Percentiles rank a stretch among this genome's conserved stretches.
Conservation (phyloP, 2,888 invertebrate genomes). For the Ectemnius continuus region DNA sequence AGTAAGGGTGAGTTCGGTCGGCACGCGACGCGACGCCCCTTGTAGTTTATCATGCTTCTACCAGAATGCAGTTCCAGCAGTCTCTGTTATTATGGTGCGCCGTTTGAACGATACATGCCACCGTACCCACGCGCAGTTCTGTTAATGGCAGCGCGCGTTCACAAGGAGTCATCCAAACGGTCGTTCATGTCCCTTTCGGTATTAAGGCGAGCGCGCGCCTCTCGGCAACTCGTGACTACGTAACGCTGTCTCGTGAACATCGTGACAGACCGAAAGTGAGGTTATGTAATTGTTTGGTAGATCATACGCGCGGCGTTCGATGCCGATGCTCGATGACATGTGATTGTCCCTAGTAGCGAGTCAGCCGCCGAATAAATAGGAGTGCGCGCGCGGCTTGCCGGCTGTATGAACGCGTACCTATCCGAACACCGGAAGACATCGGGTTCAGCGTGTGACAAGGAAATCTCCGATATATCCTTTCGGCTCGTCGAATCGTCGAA, state of each 20-base stretch:
- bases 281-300: conserved; percentile 59
- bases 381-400: conserved; percentile 24
- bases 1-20: conserved; percentile 29
- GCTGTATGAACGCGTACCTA: neutral
- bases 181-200: conserved; percentile 36
- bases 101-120: conserved; percentile 61
- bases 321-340: conserved; percentile 57
- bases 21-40: conserved; percentile 28
- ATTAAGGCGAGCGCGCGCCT: conserved; percentile 29
- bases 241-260: conserved; percentile 6
- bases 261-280: conserved; percentile 45
- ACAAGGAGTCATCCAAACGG: conserved; percentile 53
- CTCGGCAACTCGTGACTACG: conserved; percentile 20
- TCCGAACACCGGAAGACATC: neutral
- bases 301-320: conserved; percentile 49
- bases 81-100: conserved; percentile 61
- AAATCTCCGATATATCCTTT: neutral
- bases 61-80: conserved; percentile 59
- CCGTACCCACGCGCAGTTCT: conserved; percentile 57
- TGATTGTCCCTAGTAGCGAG: conserved; percentile 31
- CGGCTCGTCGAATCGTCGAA: neutral
- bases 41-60: conserved; percentile 55
- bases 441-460: neutral
- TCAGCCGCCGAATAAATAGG: conserved; percentile 18
- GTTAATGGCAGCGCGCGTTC: conserved; percentile 63